A percentile compares a stretch with the other conserved stretches of the same genome.
These are phyloP conservation scores for Ophion slaviceki DNA, from an alignment of 2,888 invertebrate genomes.

Conservation along the genomic window DNA sequence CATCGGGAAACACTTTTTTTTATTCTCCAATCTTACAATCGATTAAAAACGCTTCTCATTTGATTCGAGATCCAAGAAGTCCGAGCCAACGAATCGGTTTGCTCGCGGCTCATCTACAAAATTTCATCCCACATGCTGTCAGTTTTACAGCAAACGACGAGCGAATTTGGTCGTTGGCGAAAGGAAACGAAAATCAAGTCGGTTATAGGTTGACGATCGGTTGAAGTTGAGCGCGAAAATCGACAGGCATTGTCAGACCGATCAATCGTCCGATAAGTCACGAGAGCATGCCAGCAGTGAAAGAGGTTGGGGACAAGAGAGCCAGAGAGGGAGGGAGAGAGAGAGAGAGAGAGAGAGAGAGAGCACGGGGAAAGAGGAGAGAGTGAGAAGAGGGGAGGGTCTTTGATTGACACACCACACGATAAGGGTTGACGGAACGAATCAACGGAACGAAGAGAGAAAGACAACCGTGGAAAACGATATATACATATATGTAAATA, in stretches of 20 bases:
- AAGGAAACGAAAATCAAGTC: conserved; percentile 36
- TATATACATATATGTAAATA: background rate
- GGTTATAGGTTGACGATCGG: conserved; percentile 59
- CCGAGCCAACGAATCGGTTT: background rate
- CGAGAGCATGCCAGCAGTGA: conserved; percentile 67
- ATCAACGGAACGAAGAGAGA: conserved; percentile 51
- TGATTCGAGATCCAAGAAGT: background rate
- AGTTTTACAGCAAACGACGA: conserved; percentile 5
- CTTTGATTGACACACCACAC: conserved; percentile 76
- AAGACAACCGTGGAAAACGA: conserved; percentile 18
- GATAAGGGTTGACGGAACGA: conserved; percentile 77
- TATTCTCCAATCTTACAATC: no score
- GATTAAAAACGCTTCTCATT: no score
- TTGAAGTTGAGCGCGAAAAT: conserved; percentile 72
- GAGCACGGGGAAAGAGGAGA: conserved; percentile 5
- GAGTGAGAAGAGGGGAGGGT: conserved; percentile 1
- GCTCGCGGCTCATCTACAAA: background rate
- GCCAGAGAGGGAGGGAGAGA: background rate
- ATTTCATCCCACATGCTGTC: conserved; percentile 11
- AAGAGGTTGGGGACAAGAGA: background rate
- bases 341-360: background rate
- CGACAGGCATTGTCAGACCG: conserved; percentile 78
- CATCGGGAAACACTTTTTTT: no score
- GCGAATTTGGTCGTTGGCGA: conserved; percentile 26
- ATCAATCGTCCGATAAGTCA: conserved; percentile 79